phyloP scores from a whole-genome alignment of 1,140 invertebrate species.

The Apocrypta bakeri region DNA sequence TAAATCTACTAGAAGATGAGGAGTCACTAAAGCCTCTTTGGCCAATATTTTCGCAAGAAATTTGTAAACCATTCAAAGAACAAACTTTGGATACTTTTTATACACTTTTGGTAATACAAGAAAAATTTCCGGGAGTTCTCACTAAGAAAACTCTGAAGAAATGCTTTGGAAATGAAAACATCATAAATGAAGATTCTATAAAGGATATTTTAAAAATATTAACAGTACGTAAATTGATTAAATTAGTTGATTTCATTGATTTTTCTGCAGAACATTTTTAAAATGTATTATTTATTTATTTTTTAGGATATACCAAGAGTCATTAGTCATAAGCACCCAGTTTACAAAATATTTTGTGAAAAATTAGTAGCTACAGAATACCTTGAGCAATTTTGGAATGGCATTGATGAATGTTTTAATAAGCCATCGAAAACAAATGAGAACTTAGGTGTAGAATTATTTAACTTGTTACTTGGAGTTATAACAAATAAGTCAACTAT shows the following conservation, averaged over 20 bases:
- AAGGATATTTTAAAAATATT: slow-evolving; percentile 75
- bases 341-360: slow-evolving; percentile 77
- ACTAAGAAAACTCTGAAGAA: slow-evolving; percentile 74
- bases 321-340: slow-evolving; percentile 76
- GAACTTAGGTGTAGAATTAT: slow-evolving; percentile 74
- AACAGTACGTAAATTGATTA: slow-evolving; percentile 74
- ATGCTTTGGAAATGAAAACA: slow-evolving; percentile 72
- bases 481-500: slow-evolving; percentile 71
- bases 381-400: slow-evolving; percentile 74
- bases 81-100: slow-evolving; percentile 72
- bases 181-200: slow-evolving; percentile 77
- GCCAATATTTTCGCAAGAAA: slow-evolving; percentile 76
- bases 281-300: slow-evolving; percentile 54
- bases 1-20: slow-evolving; percentile 74
- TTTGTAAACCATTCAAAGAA: slow-evolving; percentile 75
- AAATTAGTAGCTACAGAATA: slow-evolving; percentile 72
- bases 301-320: slow-evolving; percentile 77
- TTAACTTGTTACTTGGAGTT: slow-evolving; percentile 74
- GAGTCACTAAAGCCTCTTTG: slow-evolving; percentile 76
- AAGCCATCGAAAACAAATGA: slow-evolving; percentile 79
- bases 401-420: slow-evolving; percentile 76
- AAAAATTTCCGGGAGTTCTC: slow-evolving; percentile 67
- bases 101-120: slow-evolving; percentile 62
- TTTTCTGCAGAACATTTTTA: slow-evolving; percentile 39
- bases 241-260: slow-evolving; percentile 18